Conservation (phyloP, 2,113 vertebrate genomes). For the Paralichthys olivaceus region DNA sequence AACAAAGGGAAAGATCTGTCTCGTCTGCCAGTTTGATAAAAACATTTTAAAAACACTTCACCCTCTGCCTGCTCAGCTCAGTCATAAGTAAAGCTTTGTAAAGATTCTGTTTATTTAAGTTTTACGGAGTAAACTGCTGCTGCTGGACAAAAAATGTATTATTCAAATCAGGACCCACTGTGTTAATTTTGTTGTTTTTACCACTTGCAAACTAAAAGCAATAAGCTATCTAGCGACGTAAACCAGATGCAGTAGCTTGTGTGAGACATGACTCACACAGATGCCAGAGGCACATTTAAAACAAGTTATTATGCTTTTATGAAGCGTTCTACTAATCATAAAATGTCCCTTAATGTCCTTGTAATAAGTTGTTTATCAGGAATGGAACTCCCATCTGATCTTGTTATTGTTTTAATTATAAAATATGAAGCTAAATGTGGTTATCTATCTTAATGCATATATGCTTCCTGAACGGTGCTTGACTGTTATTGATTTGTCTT, state of each 20-base stretch:
- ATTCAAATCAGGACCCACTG: background rate
- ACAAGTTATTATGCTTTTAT: too few species aligned
- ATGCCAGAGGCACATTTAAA: background rate
- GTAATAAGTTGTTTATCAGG: background rate
- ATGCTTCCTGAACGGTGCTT: background rate
- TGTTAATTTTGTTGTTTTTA: background rate
- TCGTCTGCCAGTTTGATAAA: constrained; percentile 20
- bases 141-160: background rate
- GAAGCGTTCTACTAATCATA: too few species aligned
- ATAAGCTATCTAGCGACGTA: background rate
- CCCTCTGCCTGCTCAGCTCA: constrained; percentile 12
- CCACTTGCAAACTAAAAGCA: background rate
- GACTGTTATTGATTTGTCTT: background rate
- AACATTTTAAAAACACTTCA: background rate
- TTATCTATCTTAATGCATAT: background rate
- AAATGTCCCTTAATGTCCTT: too few species aligned
- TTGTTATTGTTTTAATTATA: background rate
- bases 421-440: background rate
- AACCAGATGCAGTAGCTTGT: background rate
- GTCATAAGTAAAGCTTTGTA: background rate
- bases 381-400: background rate
- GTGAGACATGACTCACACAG: background rate
- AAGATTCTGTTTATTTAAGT: background rate
- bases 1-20: constrained; percentile 21
- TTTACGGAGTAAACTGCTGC: background rate